A percentile compares a stretch with the other conserved stretches of the same genome.
Evolutionary conservation across 2,113 vertebrate species (phyloP).

Genomic region (Platycercus adscitus): DNA sequence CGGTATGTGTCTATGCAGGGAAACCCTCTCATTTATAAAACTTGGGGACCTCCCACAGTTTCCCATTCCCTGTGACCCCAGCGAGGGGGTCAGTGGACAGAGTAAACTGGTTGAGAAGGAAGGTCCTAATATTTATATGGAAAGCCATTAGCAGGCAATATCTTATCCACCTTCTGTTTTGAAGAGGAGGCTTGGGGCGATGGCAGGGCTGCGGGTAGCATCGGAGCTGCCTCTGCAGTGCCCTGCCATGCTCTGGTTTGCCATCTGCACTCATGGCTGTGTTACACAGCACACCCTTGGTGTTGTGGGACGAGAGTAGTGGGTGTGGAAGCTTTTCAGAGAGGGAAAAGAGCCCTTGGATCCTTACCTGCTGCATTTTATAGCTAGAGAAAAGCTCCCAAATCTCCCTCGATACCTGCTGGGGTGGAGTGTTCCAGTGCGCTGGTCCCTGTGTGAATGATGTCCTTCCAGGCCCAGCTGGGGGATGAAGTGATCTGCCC

Average conservation of each 20-base stretch:
- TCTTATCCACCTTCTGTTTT: neutral
- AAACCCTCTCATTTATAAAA: neutral
- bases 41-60: slow-evolving; percentile 36
- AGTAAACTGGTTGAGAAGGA: neutral
- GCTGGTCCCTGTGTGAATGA: neutral
- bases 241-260: neutral
- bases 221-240: neutral
- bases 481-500: neutral
- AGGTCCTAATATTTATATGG: slow-evolving; percentile 14
- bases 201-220: neutral
- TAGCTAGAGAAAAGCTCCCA: neutral
- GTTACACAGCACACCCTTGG: neutral
- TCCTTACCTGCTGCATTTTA: neutral
- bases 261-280: rapidly evolving
- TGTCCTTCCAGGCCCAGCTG: neutral
- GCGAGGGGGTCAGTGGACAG: neutral
- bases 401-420: neutral
- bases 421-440: neutral
- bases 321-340: neutral
- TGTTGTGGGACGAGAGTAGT: neutral
- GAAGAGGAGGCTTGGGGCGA: neutral
- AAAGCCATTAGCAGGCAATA: slow-evolving; percentile 30
- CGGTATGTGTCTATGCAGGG: neutral
- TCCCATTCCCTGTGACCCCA: neutral
- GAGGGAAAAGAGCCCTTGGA: neutral